Evolutionary conservation across 2,113 vertebrate genomes (phyloP).

Genomic region (Fregetta grallaria): DNA sequence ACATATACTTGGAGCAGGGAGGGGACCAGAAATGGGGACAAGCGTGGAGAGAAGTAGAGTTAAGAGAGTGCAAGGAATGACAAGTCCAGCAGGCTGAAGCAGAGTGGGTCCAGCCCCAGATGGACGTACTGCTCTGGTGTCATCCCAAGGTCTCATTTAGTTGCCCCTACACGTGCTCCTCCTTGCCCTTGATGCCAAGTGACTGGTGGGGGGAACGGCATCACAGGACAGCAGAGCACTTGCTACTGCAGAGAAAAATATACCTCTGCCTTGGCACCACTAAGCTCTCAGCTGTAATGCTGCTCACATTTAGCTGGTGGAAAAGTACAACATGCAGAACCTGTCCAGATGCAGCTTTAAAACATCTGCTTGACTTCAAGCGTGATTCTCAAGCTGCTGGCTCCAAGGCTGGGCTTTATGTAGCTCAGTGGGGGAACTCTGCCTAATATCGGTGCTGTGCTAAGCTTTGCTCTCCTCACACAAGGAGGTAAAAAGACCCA

Average conservation of each 20-base stretch:
- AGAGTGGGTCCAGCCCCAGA: neutral
- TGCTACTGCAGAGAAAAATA: neutral
- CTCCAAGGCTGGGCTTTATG: neutral
- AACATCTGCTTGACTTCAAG: neutral
- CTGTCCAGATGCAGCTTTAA: neutral
- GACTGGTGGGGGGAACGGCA: neutral
- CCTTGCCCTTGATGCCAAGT: neutral
- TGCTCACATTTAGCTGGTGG: neutral
- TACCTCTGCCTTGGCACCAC: neutral
- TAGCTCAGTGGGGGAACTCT: neutral
- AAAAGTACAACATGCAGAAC: neutral
- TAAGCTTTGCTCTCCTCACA: neutral
- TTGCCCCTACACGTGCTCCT: accelerated
- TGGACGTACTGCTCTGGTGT: neutral
- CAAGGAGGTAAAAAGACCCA: neutral
- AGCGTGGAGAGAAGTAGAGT: neutral
- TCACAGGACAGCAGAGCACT: neutral
- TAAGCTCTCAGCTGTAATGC: neutral
- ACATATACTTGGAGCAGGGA: neutral
- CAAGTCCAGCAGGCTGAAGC: neutral
- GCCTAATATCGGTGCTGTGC: neutral
- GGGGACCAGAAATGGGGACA: neutral
- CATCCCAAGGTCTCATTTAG: neutral
- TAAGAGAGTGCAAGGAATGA: neutral
- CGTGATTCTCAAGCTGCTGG: accelerated